phyloP scores from a whole-genome alignment of 2,113 vertebrate genomes.

The Herpetotheres cachinnans region DNA sequence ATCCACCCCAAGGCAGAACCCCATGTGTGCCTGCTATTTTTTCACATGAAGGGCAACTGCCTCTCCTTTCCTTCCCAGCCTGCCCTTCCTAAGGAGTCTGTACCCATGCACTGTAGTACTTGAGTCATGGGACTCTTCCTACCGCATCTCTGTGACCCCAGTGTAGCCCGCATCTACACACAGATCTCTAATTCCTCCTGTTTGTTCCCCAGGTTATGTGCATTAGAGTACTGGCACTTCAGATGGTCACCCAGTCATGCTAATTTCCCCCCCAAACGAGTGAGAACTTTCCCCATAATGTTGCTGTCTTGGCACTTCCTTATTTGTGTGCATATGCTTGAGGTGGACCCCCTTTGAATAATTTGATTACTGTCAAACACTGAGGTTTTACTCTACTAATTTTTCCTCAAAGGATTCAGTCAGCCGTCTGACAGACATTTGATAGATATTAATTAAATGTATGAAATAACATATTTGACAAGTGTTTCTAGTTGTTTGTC shows the following conservation, averaged over 20 bases:
- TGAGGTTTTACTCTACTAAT: not conserved
- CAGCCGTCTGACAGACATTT: constrained; percentile 43
- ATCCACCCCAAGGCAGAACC: not conserved
- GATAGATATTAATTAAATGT: constrained; percentile 54
- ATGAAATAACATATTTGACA: constrained; percentile 53
- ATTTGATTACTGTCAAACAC: constrained; percentile 7
- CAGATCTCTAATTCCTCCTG: not conserved
- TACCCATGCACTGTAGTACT: not conserved
- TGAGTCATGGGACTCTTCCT: not conserved
- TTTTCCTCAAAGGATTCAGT: constrained; percentile 14
- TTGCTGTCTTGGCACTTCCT: not conserved
- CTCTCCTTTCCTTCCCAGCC: not conserved
- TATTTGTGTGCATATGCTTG: not conserved
- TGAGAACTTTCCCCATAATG: not conserved
- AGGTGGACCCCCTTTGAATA: not conserved
- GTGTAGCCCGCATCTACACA: not conserved
- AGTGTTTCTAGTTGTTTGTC: constrained; percentile 52
- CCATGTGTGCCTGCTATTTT: not conserved
- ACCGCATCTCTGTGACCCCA: not conserved
- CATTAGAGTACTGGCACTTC: not conserved
- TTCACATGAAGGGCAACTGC: not conserved
- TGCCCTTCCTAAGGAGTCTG: not conserved
- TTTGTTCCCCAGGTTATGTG: not conserved
- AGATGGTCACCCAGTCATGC: not conserved
- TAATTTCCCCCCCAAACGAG: not conserved